Percentiles rank a stretch among this genome's conserved stretches.
These are phyloP conservation scores for Scaptomyza polygonia DNA, from an alignment of 2,888 invertebrate genomes.

Conservation along the genomic window DNA sequence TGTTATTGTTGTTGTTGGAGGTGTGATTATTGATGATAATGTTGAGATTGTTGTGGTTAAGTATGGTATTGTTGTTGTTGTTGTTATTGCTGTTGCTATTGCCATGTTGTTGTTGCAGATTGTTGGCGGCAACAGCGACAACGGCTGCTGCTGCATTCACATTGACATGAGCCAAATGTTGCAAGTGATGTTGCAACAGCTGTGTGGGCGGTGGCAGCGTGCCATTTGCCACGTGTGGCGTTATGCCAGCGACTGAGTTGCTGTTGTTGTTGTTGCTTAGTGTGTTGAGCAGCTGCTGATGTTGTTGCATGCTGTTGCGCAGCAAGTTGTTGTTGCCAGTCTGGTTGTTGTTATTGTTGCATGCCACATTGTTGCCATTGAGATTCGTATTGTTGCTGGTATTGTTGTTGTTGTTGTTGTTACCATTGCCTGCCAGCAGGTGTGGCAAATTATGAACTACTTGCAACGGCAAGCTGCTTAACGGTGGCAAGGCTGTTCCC, in stretches of 20 bases:
- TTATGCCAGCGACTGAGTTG: constrained; percentile 55
- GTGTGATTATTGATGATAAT: constrained; percentile 73
- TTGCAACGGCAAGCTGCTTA: constrained; percentile 83
- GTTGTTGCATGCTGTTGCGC: constrained; percentile 80
- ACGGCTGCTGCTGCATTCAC: constrained; percentile 76
- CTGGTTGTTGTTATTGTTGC: constrained; percentile 44
- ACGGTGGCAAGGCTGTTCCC: constrained; percentile 78
- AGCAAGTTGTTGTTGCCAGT: constrained; percentile 54
- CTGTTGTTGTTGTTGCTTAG: constrained; percentile 65
- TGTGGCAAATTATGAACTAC: constrained; percentile 84
- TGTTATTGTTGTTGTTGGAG: constrained; percentile 56
- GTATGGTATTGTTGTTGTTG: constrained; percentile 63
- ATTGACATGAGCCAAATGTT: constrained; percentile 83
- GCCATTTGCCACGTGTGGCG: constrained; percentile 52
- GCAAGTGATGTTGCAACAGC: constrained; percentile 83
- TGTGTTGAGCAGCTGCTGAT: constrained; percentile 61
- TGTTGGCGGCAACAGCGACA: constrained; percentile 78
- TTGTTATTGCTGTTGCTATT: constrained; percentile 41
- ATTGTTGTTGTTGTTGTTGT: constrained; percentile 35
- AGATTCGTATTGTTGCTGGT: constrained; percentile 42
- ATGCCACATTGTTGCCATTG: constrained; percentile 45
- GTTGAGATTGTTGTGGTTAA: constrained; percentile 74
- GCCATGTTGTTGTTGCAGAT: constrained; percentile 53
- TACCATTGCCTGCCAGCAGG: constrained; percentile 68
- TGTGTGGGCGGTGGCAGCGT: constrained; percentile 82